These are phyloP conservation scores for Cyclophora albipunctata DNA, from an alignment of 2,888 invertebrate species.

Conservation along the genomic window DNA sequence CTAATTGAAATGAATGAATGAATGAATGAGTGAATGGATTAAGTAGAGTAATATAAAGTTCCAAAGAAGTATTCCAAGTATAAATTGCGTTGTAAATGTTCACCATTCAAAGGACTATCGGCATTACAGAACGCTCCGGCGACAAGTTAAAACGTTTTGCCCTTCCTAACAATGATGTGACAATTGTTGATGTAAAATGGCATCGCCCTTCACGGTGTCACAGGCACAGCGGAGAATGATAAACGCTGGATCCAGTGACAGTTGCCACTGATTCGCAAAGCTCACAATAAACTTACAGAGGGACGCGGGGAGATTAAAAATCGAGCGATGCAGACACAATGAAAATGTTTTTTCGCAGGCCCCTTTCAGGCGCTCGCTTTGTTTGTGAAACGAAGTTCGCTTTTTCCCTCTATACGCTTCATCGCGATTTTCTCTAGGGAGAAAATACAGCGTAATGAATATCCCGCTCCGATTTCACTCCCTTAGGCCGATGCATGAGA, in stretches of 20 bases:
- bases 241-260: constrained; percentile 40
- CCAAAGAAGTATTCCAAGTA: no score
- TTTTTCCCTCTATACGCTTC: constrained; percentile 60
- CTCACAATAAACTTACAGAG: constrained; percentile 65
- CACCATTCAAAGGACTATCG: no score
- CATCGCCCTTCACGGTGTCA: constrained; percentile 13
- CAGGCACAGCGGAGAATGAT: constrained; percentile 21
- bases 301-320: constrained; percentile 65
- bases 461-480: constrained; percentile 41
- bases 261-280: constrained; percentile 48
- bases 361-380: constrained; percentile 64
- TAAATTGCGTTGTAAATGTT: no score
- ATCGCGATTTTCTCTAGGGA: constrained; percentile 52
- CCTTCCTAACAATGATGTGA: neutral
- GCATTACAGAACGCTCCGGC: no score
- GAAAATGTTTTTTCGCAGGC: constrained; percentile 69
- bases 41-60: no score
- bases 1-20: no score
- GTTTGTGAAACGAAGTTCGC: constrained; percentile 72
- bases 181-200: constrained; percentile 9
- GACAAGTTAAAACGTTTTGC: neutral
- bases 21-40: no score
- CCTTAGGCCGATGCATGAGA: constrained; percentile 26
- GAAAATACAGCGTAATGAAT: constrained; percentile 62
- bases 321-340: constrained; percentile 72